These are phyloP conservation scores for Fundulus diaphanus DNA, from an alignment of 2,797 vertebrate genomes.

Conservation along the genomic window DNA sequence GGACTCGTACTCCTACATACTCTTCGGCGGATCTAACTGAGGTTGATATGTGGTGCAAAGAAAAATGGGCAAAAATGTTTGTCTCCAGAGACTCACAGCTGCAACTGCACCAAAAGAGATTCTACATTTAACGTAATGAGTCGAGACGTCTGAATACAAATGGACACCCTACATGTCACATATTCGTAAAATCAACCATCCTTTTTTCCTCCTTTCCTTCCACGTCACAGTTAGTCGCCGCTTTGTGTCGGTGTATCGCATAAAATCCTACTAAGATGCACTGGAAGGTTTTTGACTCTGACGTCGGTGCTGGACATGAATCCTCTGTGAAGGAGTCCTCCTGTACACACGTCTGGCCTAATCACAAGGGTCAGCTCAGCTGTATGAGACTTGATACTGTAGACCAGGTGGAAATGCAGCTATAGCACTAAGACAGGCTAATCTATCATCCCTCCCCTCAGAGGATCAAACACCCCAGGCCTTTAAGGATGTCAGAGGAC, in stretches of 20 bases:
- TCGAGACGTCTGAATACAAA: not conserved
- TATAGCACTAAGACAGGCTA: conserved; percentile 63
- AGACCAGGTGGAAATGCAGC: conserved; percentile 58
- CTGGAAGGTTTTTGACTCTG: not conserved
- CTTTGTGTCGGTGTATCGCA: not conserved
- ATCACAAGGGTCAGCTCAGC: conserved; percentile 59
- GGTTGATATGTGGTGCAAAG: not conserved
- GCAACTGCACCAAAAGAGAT: not conserved
- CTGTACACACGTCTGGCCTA: conserved; percentile 36
- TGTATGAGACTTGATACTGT: conserved; percentile 52
- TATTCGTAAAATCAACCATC: too few relatives aligned
- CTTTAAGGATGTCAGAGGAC: conserved; percentile 54
- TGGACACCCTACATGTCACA: not conserved
- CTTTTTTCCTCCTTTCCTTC: not conserved
- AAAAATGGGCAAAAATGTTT: not conserved
- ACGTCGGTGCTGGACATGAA: not conserved
- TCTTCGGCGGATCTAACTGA: not conserved
- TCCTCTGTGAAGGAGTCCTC: conserved; percentile 12
- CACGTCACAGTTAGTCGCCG: not conserved
- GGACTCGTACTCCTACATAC: not conserved
- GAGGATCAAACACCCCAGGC: conserved; percentile 83
- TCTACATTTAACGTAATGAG: not conserved
- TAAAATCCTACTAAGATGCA: not conserved
- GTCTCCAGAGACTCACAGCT: not conserved
- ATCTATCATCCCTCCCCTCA: conserved; percentile 53